Conservation (phyloP, 2,113 vertebrate species). For the Notechis scutatus region DNA sequence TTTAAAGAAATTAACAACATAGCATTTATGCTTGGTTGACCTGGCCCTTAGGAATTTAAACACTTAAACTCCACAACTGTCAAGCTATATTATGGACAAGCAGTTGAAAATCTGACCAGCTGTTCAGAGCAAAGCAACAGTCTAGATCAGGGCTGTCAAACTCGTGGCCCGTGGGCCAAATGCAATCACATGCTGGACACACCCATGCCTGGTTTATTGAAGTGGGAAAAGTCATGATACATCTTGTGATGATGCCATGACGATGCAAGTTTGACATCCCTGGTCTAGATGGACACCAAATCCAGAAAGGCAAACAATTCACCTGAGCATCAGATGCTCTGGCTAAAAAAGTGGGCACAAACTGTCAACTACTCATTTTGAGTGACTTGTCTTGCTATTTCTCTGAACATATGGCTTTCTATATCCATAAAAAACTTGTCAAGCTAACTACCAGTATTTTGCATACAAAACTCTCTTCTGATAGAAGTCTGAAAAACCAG, state of each 20-base stretch:
- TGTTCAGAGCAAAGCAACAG: not conserved
- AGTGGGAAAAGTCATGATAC: no score
- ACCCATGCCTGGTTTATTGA: no score
- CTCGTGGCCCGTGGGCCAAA: no score
- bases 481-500: not conserved
- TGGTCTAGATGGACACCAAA: not conserved
- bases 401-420: not conserved
- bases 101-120: not conserved
- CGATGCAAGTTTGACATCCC: no score
- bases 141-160: no score
- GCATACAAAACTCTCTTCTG: not conserved
- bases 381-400: not conserved
- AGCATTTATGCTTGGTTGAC: not conserved
- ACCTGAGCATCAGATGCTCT: not conserved
- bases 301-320: not conserved
- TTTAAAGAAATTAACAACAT: not conserved
- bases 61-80: not conserved
- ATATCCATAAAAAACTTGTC: not conserved
- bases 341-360: not conserved
- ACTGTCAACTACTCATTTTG: not conserved
- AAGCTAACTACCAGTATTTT: not conserved
- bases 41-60: constrained; percentile 4
- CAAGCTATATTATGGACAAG: not conserved
- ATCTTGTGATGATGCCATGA: no score
- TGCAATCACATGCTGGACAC: no score